Percentiles rank a stretch among this genome's conserved stretches.
phyloP scores from a whole-genome alignment of 2,113 vertebrate species.

The Nyctereutes procyonoides region DNA sequence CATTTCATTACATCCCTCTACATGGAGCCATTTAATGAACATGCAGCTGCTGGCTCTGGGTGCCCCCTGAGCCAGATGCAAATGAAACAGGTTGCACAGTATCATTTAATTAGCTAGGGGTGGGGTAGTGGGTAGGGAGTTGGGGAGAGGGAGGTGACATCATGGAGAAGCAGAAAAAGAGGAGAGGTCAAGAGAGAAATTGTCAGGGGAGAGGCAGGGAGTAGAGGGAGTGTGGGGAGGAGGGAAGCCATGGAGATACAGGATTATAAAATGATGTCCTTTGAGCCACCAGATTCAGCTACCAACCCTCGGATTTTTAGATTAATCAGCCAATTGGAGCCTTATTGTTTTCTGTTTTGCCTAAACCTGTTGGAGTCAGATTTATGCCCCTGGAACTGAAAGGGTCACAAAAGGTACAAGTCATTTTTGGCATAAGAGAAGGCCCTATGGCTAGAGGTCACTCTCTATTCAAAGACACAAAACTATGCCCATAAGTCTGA shows the following conservation, averaged over 20 bases:
- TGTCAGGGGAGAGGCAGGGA: background rate
- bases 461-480: background rate
- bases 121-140: background rate
- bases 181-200: too few relatives aligned
- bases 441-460: background rate
- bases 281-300: background rate
- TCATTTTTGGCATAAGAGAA: background rate
- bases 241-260: background rate
- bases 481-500: too few relatives aligned
- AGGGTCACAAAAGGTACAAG: background rate
- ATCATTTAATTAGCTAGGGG: slow-evolving; percentile 6
- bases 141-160: background rate
- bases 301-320: background rate
- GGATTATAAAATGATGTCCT: background rate
- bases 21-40: background rate
- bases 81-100: background rate
- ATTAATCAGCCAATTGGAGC: background rate
- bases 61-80: background rate
- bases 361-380: background rate
- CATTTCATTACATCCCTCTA: background rate
- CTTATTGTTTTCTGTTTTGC: background rate
- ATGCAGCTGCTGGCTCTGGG: background rate
- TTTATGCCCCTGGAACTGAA: background rate
- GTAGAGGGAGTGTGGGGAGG: background rate
- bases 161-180: background rate